These are phyloP conservation scores for Crotalus tigris DNA, from an alignment of 2,113 vertebrate genomes.

Conservation along the genomic window DNA sequence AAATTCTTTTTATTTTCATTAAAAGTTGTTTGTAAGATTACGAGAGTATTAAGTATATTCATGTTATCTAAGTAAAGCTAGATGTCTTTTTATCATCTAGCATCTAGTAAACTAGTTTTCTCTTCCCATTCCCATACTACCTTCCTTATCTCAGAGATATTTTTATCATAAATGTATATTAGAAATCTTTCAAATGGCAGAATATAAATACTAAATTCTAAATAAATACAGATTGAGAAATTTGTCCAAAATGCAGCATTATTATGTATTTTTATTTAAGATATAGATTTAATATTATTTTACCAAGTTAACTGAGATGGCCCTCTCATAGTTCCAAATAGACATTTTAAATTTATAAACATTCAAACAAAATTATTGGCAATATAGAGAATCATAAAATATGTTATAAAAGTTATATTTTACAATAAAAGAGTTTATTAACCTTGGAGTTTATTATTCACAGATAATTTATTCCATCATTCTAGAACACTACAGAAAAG, in stretches of 20 bases:
- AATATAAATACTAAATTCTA: background rate
- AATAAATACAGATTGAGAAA: background rate
- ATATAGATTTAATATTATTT: background rate
- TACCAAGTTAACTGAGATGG: background rate
- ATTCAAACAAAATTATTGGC: background rate
- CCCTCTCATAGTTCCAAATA: background rate
- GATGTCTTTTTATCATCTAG: background rate
- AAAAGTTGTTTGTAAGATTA: background rate
- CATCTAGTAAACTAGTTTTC: background rate
- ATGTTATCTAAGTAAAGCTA: background rate
- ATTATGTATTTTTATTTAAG: background rate
- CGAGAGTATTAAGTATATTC: background rate
- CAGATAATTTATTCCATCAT: background rate
- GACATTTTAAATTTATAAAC: background rate
- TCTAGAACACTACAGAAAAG: background rate
- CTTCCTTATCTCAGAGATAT: background rate
- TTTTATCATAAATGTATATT: background rate
- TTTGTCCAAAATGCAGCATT: background rate
- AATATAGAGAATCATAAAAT: background rate
- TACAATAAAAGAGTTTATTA: background rate
- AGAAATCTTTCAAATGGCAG: background rate
- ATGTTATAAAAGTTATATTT: background rate
- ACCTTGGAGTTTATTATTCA: background rate
- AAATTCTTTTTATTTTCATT: background rate
- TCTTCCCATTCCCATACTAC: background rate